Evolutionary conservation across 1,140 invertebrate genomes (phyloP), one percentile per base, ranked within the genome.

Genomic region (Magallana ariakensis): DNA sequence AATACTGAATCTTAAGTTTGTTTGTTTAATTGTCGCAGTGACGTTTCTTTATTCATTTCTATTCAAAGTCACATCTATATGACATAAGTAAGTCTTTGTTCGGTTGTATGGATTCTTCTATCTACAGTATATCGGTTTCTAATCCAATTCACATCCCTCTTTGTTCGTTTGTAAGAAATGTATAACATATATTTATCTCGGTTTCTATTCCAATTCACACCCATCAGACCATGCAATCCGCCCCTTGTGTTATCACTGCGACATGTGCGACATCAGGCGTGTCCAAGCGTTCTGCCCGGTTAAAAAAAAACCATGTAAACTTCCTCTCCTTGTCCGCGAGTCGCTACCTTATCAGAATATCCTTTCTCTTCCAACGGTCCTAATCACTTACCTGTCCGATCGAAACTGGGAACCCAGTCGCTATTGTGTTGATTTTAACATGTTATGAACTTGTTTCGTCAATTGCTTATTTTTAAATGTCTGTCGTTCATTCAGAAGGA

Each of bases 401-500:
- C 66, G 22, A 33, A 75, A 9, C 66, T 26, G 22, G 22, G 9
- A 75, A 75, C 13, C 66, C 22, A 11, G 66, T 26, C 33, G 22
- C 22, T 75, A 75, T 75, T 75, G 66, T 75, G 66, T 75, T 26
- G 33, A 22, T 75, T 46, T 75, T 75, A 33, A 75, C 66, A 26
- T 75, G 66, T 75, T 75, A 33, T 75, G 66, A 33, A 75, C 66
- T 75, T 75, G 66, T 75, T 75, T 75, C 22, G 66, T 75, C 13
- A 60, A 60, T 60, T 60, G 10, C 58, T 60, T 60, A 60, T 60
- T 46, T 46, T 75, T 75, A 75, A 75, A 75, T 75, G 66, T 22
- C 66, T 75, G 66, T 75, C 66, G 33, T 75, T 75, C 66, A 75
- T 75, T 75, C 66, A 75, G 22, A 33, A 75, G 66, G 66, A 75